A percentile compares a stretch with the other conserved stretches of the same genome.
These are phyloP conservation scores for Lucifuga dentata DNA, from an alignment of 2,113 vertebrate species.

Conservation along the genomic window DNA sequence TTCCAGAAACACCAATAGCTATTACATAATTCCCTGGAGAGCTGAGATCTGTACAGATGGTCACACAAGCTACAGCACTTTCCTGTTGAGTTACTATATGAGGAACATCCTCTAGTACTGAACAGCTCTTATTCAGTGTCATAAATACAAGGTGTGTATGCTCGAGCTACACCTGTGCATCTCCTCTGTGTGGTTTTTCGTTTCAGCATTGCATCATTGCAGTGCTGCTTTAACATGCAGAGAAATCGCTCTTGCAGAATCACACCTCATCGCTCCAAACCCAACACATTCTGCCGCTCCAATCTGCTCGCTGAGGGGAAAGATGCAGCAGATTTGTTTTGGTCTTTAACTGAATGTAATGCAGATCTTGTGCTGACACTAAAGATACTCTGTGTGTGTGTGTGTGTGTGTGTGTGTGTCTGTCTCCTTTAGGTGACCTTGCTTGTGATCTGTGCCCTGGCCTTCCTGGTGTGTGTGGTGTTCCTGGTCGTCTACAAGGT, in stretches of 20 bases:
- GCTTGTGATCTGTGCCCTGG: constrained; percentile 94
- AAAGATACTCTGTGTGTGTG: constrained; percentile 37
- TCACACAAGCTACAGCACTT: constrained; percentile 41
- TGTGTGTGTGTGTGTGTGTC: constrained; percentile 24
- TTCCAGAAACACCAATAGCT: constrained; percentile 46
- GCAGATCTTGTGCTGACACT: neutral
- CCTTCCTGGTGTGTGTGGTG: constrained; percentile 93
- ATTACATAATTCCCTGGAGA: constrained; percentile 66
- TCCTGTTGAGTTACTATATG: constrained; percentile 15
- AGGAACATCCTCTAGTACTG: constrained; percentile 7
- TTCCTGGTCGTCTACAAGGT: constrained; percentile 99
- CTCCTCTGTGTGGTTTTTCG: no score
- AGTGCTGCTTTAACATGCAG: no score
- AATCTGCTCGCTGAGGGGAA: no score
- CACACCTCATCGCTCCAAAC: no score
- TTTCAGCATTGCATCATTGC: neutral
- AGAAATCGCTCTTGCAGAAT: no score
- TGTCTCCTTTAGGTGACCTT: constrained; percentile 86
- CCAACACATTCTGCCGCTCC: no score
- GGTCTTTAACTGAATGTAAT: constrained; percentile 1
- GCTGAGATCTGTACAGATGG: constrained; percentile 52
- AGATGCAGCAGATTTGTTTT: neutral
- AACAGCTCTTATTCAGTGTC: neutral
- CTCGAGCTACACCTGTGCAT: no score
- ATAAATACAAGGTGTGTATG: no score